Percentiles rank a stretch among this genome's conserved stretches.
Evolutionary conservation across 92 coral and sea anemone genomes (phyloP).

Genomic region (Blastomussa wellsi): DNA sequence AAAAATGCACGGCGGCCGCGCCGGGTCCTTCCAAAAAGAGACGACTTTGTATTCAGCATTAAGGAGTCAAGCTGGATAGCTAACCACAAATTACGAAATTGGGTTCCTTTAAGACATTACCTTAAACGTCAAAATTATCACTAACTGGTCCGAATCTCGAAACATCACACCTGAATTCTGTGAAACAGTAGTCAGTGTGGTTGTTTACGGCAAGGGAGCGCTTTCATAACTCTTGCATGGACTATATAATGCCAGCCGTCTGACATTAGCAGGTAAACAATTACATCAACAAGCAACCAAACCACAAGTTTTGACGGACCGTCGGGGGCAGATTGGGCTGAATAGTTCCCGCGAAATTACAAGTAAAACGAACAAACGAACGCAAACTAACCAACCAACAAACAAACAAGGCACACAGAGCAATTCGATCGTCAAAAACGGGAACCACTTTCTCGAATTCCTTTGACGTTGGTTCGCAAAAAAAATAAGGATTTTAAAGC

Average conservation of each 20-base stretch:
- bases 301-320: conserved; percentile 22
- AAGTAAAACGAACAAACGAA: conserved; percentile 7
- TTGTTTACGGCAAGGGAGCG: conserved; percentile 30
- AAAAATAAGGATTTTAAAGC: not conserved
- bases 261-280: conserved; percentile 40
- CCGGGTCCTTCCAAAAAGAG: not conserved
- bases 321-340: conserved; percentile 20
- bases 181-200: conserved; percentile 19
- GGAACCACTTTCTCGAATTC: not conserved
- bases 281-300: conserved; percentile 24
- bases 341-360: not conserved
- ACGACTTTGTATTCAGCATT: conserved; percentile 20
- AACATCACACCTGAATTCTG: conserved; percentile 10
- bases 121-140: conserved; percentile 20
- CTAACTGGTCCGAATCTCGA: conserved; percentile 17
- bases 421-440: not conserved
- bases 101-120: conserved; percentile 5
- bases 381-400: conserved; percentile 16
- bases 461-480: not conserved
- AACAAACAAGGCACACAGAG: not conserved
- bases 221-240: conserved; percentile 49
- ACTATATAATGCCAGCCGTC: conserved; percentile 32
- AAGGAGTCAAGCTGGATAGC: conserved; percentile 1
- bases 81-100: conserved; percentile 18
- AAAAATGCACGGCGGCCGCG: not conserved